Percentiles rank a stretch among this genome's conserved stretches.
Conservation (phyloP, 37 sponge, comb jelly and placozoan genomes). For the Hexactinellida sp. region DNA sequence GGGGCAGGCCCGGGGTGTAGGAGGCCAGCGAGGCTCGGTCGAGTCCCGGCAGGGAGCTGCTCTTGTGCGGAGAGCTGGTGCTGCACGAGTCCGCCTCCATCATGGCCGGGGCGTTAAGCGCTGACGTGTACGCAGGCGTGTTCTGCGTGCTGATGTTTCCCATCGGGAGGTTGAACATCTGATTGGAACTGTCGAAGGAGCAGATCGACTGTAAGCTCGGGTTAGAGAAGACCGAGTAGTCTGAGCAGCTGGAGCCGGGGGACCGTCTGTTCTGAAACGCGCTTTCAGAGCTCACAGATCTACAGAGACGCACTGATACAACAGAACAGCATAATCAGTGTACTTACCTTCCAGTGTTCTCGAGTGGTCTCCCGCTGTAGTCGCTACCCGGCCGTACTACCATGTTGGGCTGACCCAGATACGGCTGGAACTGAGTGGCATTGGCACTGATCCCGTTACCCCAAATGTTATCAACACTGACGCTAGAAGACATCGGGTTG, state of each 20-base stretch:
- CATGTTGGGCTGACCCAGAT: not conserved
- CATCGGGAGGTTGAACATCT: not conserved
- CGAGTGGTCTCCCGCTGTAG: not conserved
- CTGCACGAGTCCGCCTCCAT: slow-evolving; percentile 2
- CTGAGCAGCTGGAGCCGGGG: slow-evolving; percentile 2
- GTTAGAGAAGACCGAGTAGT: not conserved
- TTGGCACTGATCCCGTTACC: not conserved
- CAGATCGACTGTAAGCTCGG: not conserved
- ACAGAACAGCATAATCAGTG: no score
- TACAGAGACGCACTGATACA: not conserved
- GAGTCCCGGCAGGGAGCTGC: not conserved
- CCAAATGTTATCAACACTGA: not conserved
- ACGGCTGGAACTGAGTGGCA: not conserved
- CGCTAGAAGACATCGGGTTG: slow-evolving; percentile 18
- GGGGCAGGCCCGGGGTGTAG: not conserved
- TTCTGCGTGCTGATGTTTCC: not conserved
- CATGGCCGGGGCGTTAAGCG: not conserved
- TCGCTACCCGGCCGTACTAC: not conserved
- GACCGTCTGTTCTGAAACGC: not conserved
- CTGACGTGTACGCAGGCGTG: not conserved
- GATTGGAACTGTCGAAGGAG: not conserved
- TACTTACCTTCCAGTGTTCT: not conserved
- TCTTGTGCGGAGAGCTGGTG: not conserved
- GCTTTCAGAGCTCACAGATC: not conserved
- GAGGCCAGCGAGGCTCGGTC: not conserved